A percentile compares a stretch with the other conserved stretches of the same genome.
Evolutionary conservation across 2,113 vertebrate genomes (phyloP).

Genomic region (Trogon melanurus): DNA sequence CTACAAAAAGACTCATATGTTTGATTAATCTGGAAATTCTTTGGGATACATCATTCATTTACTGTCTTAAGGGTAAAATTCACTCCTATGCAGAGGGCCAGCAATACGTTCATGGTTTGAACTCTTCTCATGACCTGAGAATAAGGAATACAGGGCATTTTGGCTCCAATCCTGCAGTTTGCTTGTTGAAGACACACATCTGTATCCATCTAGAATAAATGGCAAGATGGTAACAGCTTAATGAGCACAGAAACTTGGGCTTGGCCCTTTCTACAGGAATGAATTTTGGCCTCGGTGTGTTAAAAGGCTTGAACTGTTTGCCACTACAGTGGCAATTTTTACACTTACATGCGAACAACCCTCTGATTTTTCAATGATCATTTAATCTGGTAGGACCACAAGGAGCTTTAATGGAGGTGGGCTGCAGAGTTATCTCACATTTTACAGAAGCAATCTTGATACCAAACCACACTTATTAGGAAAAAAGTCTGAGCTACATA

Average conservation of each 20-base stretch:
- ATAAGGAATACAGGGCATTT: not conserved
- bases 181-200: not conserved
- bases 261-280: slow-evolving; percentile 39
- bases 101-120: not conserved
- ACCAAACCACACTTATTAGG: not conserved
- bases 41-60: slow-evolving; percentile 4
- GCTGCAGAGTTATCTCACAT: slow-evolving; percentile 1
- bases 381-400: not conserved
- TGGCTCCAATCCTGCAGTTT: not conserved
- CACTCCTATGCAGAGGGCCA: slow-evolving; percentile 13
- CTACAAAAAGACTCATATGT: slow-evolving; percentile 18
- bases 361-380: not conserved
- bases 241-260: not conserved
- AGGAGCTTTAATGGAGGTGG: not conserved
- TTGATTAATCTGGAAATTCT: slow-evolving; percentile 6
- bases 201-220: not conserved
- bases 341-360: not conserved
- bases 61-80: slow-evolving; percentile 31
- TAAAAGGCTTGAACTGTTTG: not conserved
- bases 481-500: not conserved
- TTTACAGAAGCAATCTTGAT: slow-evolving; percentile 2
- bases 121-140: not conserved
- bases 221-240: not conserved
- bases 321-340: not conserved
- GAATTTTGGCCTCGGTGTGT: slow-evolving; percentile 29